phyloP scores from a whole-genome alignment of 2,888 invertebrate genomes.

The Idaea biselata region DNA sequence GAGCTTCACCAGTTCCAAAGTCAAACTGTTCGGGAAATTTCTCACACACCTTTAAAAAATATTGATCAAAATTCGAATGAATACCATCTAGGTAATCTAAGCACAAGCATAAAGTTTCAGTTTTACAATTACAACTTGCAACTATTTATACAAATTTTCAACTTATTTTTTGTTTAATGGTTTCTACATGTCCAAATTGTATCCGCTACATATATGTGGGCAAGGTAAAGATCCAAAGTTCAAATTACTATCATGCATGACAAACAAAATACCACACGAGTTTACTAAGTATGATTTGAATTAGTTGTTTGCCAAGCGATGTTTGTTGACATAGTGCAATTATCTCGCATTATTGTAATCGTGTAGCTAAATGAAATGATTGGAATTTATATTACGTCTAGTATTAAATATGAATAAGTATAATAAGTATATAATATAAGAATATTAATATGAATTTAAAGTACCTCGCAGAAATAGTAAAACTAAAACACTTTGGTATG shows the following conservation, averaged over 20 bases:
- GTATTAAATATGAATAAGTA: too few relatives aligned
- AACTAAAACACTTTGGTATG: neutral
- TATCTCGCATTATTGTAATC: neutral
- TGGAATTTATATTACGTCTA: neutral
- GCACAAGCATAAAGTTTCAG: too few relatives aligned
- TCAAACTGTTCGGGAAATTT: too few relatives aligned
- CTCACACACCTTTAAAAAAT: too few relatives aligned
- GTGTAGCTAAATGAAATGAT: neutral
- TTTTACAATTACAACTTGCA: neutral
- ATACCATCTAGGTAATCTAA: too few relatives aligned
- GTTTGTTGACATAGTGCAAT: neutral
- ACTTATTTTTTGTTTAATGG: too few relatives aligned
- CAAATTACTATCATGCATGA: neutral
- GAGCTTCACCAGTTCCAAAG: too few relatives aligned
- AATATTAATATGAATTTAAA: too few relatives aligned
- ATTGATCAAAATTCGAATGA: too few relatives aligned
- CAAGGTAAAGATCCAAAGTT: conserved; percentile 1
- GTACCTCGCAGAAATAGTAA: too few relatives aligned
- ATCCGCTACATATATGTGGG: neutral
- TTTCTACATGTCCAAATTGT: neutral
- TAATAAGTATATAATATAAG: too few relatives aligned
- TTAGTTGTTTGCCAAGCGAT: neutral
- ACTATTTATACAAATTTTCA: neutral
- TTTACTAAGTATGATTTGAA: conserved; percentile 5
- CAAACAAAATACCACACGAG: neutral